Percentiles rank a stretch among this genome's conserved stretches.
phyloP scores from a whole-genome alignment of 2,888 invertebrate species.

The Cephus rjabovi region DNA sequence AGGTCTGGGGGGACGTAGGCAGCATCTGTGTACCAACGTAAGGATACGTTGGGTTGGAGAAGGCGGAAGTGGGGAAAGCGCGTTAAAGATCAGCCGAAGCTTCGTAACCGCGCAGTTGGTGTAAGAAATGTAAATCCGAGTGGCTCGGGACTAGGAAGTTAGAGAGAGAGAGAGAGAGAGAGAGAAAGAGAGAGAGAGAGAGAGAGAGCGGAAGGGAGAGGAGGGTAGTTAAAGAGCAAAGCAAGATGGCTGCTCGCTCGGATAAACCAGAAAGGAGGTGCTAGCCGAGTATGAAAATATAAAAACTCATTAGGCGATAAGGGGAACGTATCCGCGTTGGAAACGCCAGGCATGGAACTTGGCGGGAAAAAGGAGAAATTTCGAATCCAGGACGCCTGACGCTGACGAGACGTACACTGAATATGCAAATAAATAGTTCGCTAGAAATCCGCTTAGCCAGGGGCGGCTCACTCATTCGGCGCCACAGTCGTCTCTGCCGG shows the following conservation, averaged over 20 bases:
- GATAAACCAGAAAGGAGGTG: neutral
- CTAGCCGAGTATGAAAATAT: slow-evolving; percentile 1
- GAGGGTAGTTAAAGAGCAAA: neutral
- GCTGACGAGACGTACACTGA: neutral
- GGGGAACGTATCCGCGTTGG: slow-evolving; percentile 7
- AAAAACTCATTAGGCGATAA: slow-evolving; percentile 12
- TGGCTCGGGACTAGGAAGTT: neutral
- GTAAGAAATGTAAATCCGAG: no score
- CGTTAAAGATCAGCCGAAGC: no score
- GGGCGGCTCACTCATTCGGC: no score
- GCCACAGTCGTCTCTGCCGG: no score
- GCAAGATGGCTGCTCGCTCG: neutral
- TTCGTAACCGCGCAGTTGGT: no score
- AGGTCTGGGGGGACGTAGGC: no score
- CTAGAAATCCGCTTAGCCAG: neutral
- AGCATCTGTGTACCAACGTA: neutral
- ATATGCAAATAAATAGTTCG: slow-evolving; percentile 15
- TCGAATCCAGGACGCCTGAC: slow-evolving; percentile 2
- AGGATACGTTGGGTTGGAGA: neutral
- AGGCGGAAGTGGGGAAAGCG: neutral
- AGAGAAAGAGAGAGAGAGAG: neutral
- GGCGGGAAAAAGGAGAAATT: neutral
- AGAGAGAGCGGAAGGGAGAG: neutral
- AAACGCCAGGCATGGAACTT: slow-evolving; percentile 1
- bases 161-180: neutral